Evolutionary conservation across 2,797 vertebrate genomes (phyloP).

Genomic region (Buceros bicornis): DNA sequence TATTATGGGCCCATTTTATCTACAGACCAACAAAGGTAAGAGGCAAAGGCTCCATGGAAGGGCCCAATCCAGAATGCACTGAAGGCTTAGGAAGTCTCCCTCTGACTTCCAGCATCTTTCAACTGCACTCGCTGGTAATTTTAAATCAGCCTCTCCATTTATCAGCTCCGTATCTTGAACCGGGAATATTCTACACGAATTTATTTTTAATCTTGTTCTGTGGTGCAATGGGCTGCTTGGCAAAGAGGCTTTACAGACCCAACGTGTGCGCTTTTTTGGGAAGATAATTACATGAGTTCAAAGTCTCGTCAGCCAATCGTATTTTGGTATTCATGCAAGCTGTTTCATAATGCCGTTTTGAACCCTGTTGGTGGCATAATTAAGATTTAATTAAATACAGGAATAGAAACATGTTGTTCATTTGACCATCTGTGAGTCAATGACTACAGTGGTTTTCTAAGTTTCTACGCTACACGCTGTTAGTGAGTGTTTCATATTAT

Average conservation of each 20-base stretch:
- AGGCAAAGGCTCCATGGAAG: background rate
- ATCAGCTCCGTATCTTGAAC: background rate
- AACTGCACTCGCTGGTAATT: background rate
- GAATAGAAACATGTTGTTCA: slow-evolving; percentile 66
- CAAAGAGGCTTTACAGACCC: background rate
- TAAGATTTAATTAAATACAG: slow-evolving; percentile 65
- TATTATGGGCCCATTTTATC: background rate
- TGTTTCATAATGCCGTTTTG: slow-evolving; percentile 75
- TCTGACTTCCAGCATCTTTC: background rate
- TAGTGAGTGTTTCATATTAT: slow-evolving; percentile 68
- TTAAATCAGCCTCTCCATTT: background rate
- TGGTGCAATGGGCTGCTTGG: background rate
- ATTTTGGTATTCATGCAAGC: slow-evolving; percentile 54
- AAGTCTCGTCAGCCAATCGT: slow-evolving; percentile 63
- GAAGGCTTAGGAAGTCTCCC: background rate
- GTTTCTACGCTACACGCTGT: slow-evolving; percentile 44
- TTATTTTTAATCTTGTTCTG: background rate
- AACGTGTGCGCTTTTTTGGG: background rate
- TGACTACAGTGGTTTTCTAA: background rate
- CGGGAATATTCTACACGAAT: background rate
- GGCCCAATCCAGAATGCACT: background rate
- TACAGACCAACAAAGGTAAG: background rate
- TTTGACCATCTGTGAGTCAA: slow-evolving; percentile 48
- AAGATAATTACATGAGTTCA: slow-evolving; percentile 66
- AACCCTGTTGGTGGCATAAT: slow-evolving; percentile 73